Evolutionary conservation across 2,888 invertebrate species (phyloP).

Genomic region (Ornithoptera alexandrae): DNA sequence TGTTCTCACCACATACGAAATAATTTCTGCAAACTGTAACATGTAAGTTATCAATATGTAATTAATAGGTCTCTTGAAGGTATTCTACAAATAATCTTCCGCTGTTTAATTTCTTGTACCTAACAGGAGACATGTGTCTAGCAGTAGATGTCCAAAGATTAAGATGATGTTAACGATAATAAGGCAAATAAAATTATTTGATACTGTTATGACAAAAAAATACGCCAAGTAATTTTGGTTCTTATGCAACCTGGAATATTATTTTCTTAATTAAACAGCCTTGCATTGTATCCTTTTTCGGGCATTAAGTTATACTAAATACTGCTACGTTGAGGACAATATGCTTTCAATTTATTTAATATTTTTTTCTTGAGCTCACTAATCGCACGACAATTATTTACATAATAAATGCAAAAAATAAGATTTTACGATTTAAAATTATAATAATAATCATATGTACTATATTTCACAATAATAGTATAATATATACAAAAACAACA

Average conservation of each 20-base stretch:
- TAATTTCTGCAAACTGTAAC: slow-evolving; percentile 24
- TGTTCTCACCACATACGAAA: slow-evolving; percentile 41
- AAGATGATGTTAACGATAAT: too few relatives aligned
- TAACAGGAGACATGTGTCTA: too few relatives aligned
- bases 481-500: too few relatives aligned
- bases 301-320: neutral
- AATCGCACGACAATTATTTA: neutral
- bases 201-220: too few relatives aligned
- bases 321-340: neutral
- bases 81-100: too few relatives aligned
- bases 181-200: too few relatives aligned
- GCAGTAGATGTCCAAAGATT: too few relatives aligned
- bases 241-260: slow-evolving; percentile 19
- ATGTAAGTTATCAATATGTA: neutral
- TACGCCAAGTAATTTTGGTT: neutral
- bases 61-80: neutral
- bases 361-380: neutral
- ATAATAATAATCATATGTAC: too few relatives aligned
- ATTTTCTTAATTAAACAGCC: slow-evolving; percentile 16
- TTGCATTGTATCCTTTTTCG: neutral
- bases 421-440: too few relatives aligned
- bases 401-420: too few relatives aligned
- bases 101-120: too few relatives aligned
- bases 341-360: neutral
- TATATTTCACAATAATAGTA: too few relatives aligned